These are phyloP conservation scores for Leptopilina boulardi DNA, from an alignment of 1,140 invertebrate genomes.

Conservation along the genomic window DNA sequence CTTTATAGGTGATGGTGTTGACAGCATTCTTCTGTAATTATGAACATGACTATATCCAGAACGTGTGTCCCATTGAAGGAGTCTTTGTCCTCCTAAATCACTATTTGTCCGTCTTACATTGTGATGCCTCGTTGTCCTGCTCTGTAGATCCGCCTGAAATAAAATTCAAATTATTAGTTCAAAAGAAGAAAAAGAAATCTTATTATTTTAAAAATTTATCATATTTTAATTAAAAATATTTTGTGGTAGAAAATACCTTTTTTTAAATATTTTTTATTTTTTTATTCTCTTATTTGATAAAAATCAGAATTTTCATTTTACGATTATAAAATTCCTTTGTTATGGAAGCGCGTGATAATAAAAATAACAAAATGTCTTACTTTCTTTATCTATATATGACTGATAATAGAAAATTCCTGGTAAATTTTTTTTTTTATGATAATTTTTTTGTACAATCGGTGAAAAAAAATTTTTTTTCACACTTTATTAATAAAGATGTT, in stretches of 20 bases:
- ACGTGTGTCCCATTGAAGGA: slow-evolving; percentile 78
- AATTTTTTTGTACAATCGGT: slow-evolving; percentile 1
- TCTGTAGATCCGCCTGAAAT: slow-evolving; percentile 78
- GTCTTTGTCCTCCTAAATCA: slow-evolving; percentile 78
- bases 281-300: no score
- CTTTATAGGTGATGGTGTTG: slow-evolving; percentile 80
- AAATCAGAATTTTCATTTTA: background rate
- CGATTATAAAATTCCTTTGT: background rate
- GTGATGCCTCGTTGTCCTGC: slow-evolving; percentile 72
- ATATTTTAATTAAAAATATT: no score
- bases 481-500: background rate
- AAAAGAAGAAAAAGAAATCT: no score
- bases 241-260: no score
- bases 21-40: slow-evolving; percentile 77
- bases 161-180: background rate
- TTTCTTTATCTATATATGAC: background rate
- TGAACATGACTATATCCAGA: slow-evolving; percentile 70
- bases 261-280: no score
- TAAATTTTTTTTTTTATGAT: background rate
- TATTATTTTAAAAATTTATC: no score
- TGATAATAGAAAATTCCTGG: slow-evolving; percentile 7
- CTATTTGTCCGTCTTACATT: slow-evolving; percentile 79
- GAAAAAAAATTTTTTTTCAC: background rate
- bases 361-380: background rate
- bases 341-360: background rate